Percentiles rank a stretch among this genome's conserved stretches.
These are phyloP conservation scores for Drosophila siamana DNA, from an alignment of 2,888 invertebrate species.

Conservation along the genomic window DNA sequence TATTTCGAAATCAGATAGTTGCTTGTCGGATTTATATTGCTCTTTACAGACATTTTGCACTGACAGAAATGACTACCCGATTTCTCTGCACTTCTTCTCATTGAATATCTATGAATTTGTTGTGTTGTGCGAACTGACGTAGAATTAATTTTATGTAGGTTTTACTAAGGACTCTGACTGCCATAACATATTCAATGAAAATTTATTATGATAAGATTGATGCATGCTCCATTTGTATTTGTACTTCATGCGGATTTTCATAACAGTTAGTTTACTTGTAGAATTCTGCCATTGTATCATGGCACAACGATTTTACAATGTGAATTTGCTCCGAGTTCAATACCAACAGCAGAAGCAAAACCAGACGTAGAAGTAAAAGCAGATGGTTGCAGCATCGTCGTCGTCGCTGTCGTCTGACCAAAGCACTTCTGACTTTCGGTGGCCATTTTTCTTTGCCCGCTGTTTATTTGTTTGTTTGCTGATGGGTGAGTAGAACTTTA, in stretches of 20 bases:
- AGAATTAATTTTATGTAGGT: not conserved
- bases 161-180: no score
- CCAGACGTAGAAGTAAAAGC: constrained; percentile 1
- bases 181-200: no score
- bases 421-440: constrained; percentile 38
- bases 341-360: not conserved
- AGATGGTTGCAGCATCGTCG: constrained; percentile 20
- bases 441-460: constrained; percentile 15
- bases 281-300: constrained; percentile 43
- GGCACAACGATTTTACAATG: not conserved
- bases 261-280: constrained; percentile 4
- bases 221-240: constrained; percentile 20
- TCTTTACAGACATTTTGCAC: constrained; percentile 42
- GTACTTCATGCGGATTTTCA: constrained; percentile 47
- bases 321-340: not conserved
- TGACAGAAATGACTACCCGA: constrained; percentile 27
- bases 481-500: constrained; percentile 63
- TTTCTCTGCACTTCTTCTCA: not conserved
- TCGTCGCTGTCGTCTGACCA: constrained; percentile 6
- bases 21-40: constrained; percentile 40
- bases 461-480: constrained; percentile 43
- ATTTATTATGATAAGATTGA: constrained; percentile 46
- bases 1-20: constrained; percentile 21
- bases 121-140: not conserved
- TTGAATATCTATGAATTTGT: not conserved